phyloP scores from a whole-genome alignment of 2,113 vertebrate genomes.

The Coryphaenoides rupestris region DNA sequence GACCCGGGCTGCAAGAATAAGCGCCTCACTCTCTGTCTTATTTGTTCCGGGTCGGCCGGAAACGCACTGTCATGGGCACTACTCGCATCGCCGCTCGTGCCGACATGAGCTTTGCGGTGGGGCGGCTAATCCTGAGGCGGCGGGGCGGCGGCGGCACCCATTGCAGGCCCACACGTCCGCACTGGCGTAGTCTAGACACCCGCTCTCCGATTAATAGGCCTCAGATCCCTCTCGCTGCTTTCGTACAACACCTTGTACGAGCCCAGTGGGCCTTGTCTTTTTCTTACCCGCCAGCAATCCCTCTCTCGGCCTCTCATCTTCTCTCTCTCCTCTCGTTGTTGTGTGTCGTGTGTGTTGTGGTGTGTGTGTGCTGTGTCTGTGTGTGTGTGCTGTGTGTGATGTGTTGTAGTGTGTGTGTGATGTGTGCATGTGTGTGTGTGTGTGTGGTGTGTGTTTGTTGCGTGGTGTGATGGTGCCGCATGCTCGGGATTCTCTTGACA shows the following conservation, averaged over 20 bases:
- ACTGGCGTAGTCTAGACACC: slow-evolving; percentile 27
- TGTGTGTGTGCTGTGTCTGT: slow-evolving; percentile 42
- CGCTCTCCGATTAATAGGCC: slow-evolving; percentile 52
- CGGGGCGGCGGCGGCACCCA: too few relatives aligned
- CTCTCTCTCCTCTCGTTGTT: slow-evolving; percentile 24
- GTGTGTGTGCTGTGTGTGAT: too few relatives aligned
- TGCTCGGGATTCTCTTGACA: too few relatives aligned
- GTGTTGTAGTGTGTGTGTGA: too few relatives aligned
- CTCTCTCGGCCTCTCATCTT: slow-evolving; percentile 34
- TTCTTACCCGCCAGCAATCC: slow-evolving; percentile 61
- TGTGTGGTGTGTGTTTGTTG: too few relatives aligned
- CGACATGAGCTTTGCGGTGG: slow-evolving; percentile 38
- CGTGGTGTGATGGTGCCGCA: too few relatives aligned
- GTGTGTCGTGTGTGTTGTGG: slow-evolving; percentile 37
- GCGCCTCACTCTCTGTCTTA: too few relatives aligned
- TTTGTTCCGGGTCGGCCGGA: too few relatives aligned
- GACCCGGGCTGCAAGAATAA: too few relatives aligned
- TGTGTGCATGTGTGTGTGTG: too few relatives aligned
- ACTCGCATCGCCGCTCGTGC: slow-evolving; percentile 25
- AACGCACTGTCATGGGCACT: neutral
- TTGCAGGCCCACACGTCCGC: too few relatives aligned
- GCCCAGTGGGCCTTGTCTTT: slow-evolving; percentile 62
- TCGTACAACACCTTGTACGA: slow-evolving; percentile 57
- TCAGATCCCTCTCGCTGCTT: slow-evolving; percentile 59
- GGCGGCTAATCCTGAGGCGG: too few relatives aligned